phyloP scores from a whole-genome alignment of 2,888 invertebrate species.

The Sarcophaga subvicina region DNA sequence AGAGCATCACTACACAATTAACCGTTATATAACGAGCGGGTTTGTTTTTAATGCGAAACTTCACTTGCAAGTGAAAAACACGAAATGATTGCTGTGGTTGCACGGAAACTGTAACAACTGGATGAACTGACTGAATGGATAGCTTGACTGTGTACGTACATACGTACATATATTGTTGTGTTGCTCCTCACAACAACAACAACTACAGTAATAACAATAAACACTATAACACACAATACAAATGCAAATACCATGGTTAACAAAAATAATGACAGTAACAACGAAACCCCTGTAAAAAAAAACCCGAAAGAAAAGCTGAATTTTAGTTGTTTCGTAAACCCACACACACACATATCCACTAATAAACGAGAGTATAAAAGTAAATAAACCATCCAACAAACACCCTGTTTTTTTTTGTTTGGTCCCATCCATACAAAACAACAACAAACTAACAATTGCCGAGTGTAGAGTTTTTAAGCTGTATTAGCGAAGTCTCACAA shows the following conservation, averaged over 20 bases:
- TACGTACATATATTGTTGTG: neutral
- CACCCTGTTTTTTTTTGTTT: no score
- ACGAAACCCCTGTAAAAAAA: conserved; percentile 1
- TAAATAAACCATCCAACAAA: neutral
- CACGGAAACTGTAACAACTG: conserved; percentile 63
- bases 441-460: no score
- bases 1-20: neutral
- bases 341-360: no score
- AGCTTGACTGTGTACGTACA: conserved; percentile 4
- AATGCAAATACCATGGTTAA: conserved; percentile 21
- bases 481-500: neutral
- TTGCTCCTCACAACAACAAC: conserved; percentile 5
- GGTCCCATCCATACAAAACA: no score
- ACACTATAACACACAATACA: neutral
- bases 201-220: neutral
- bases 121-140: conserved; percentile 5
- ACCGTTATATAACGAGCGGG: conserved; percentile 39
- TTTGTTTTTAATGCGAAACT: conserved; percentile 55
- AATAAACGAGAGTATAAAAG: neutral
- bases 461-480: neutral
- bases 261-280: conserved; percentile 30
- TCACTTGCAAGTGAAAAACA: conserved; percentile 63
- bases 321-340: conserved; percentile 15
- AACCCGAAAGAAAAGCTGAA: conserved; percentile 42
- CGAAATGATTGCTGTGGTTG: conserved; percentile 67